Evolutionary conservation across 1,140 invertebrate species (phyloP).

Genomic region (Drosophila varians): DNA sequence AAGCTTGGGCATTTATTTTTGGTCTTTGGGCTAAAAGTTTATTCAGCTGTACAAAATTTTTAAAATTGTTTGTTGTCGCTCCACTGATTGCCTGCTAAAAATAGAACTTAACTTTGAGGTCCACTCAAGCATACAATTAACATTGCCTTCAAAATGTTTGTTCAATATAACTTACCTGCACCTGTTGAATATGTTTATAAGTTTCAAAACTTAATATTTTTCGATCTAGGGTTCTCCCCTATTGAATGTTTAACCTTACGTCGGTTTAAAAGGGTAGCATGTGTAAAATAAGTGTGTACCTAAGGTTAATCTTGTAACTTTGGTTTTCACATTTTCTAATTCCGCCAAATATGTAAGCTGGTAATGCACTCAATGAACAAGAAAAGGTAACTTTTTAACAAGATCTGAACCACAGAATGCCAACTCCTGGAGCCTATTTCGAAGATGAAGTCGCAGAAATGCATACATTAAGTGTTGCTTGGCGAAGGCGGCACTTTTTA

Average conservation of each 20-base stretch:
- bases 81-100: slow-evolving; percentile 21
- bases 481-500: slow-evolving; percentile 50
- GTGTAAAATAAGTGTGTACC: too few species aligned
- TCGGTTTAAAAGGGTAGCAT: too few species aligned
- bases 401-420: too few species aligned
- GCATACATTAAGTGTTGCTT: slow-evolving; percentile 46
- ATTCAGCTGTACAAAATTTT: slow-evolving; percentile 65
- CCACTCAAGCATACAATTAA: slow-evolving; percentile 43
- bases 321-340: neutral
- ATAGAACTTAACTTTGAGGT: slow-evolving; percentile 60
- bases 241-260: too few species aligned
- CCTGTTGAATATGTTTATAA: too few species aligned
- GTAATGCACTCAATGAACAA: too few species aligned
- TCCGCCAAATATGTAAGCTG: too few species aligned
- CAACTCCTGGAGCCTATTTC: slow-evolving; percentile 41
- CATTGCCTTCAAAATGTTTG: slow-evolving; percentile 1
- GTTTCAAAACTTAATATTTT: too few species aligned
- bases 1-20: slow-evolving; percentile 67
- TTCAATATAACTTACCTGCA: slow-evolving; percentile 4
- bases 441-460: slow-evolving; percentile 7
- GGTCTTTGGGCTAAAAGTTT: slow-evolving; percentile 61
- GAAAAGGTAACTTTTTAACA: too few species aligned
- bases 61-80: slow-evolving; percentile 57
- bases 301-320: too few species aligned
- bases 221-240: too few species aligned